These are phyloP conservation scores for Ceramica pisi DNA, from an alignment of 2,888 invertebrate species.

Conservation along the genomic window DNA sequence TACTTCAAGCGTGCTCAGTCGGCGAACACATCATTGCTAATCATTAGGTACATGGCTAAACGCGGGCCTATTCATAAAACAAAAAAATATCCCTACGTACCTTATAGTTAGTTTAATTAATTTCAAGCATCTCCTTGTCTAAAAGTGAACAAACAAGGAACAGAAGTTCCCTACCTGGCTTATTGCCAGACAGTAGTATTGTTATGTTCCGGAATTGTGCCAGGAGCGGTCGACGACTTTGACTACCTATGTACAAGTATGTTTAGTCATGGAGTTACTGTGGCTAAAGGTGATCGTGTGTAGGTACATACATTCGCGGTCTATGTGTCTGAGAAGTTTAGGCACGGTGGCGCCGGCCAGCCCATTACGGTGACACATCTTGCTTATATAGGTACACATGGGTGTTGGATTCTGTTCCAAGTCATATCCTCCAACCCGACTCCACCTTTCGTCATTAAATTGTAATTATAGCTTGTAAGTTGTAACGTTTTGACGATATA, in stretches of 20 bases:
- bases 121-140: slow-evolving; percentile 15
- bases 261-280: slow-evolving; percentile 26
- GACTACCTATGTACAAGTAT: slow-evolving; percentile 20
- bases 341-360: neutral
- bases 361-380: neutral
- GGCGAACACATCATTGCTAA: too few species aligned
- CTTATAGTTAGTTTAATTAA: neutral
- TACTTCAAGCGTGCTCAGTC: too few species aligned
- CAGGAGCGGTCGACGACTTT: slow-evolving; percentile 63
- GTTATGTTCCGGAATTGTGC: slow-evolving; percentile 59
- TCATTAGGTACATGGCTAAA: too few species aligned
- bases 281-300: neutral
- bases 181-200: slow-evolving; percentile 61
- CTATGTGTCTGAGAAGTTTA: slow-evolving; percentile 12
- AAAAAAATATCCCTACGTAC: neutral
- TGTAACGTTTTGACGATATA: too few species aligned
- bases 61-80: too few species aligned
- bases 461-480: too few species aligned
- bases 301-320: neutral
- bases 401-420: neutral
- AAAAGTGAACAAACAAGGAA: slow-evolving; percentile 48
- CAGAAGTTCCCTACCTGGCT: slow-evolving; percentile 51
- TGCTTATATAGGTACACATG: neutral
- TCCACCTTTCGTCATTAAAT: neutral
- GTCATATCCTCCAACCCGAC: neutral